These are phyloP conservation scores for Caenorhabditis imperialis DNA, from an alignment of 2,888 invertebrate genomes.

Conservation along the genomic window DNA sequence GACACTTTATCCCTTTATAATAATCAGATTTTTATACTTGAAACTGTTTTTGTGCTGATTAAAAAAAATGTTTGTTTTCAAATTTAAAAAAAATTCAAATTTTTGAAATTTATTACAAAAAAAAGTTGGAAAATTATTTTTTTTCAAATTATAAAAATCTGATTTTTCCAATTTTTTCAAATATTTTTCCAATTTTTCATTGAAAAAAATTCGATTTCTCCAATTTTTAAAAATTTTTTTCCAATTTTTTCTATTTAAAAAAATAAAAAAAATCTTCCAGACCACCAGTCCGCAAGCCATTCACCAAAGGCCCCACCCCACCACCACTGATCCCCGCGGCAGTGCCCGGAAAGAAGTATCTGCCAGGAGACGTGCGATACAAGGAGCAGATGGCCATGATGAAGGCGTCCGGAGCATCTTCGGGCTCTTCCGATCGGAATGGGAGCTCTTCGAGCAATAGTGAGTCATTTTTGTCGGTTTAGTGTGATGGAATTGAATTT, in stretches of 20 bases:
- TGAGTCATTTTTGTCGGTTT: constrained; percentile 7
- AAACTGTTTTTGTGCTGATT: too few species aligned
- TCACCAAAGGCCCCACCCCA: constrained; percentile 53
- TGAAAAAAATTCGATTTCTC: too few species aligned
- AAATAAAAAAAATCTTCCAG: too few species aligned
- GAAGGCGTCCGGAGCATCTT: constrained; percentile 4
- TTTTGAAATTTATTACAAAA: too few species aligned
- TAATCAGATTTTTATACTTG: too few species aligned
- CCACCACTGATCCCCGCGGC: constrained; percentile 56
- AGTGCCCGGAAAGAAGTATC: constrained; percentile 55
- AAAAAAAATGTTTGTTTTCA: too few species aligned
- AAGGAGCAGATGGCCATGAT: constrained; percentile 37
- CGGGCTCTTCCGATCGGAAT: neutral
- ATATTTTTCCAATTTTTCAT: constrained; percentile 17
- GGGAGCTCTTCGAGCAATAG: constrained; percentile 19
- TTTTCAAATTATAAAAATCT: too few species aligned
- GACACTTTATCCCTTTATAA: too few species aligned
- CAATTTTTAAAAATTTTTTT: too few species aligned
- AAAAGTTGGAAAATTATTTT: too few species aligned
- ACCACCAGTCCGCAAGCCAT: constrained; percentile 15
- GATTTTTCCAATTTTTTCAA: neutral
- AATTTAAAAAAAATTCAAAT: too few species aligned
- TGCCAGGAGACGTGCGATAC: constrained; percentile 72
- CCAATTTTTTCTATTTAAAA: too few species aligned
- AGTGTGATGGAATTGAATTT: neutral